phyloP scores from a whole-genome alignment of 2,113 vertebrate genomes.

The Martes martes region DNA sequence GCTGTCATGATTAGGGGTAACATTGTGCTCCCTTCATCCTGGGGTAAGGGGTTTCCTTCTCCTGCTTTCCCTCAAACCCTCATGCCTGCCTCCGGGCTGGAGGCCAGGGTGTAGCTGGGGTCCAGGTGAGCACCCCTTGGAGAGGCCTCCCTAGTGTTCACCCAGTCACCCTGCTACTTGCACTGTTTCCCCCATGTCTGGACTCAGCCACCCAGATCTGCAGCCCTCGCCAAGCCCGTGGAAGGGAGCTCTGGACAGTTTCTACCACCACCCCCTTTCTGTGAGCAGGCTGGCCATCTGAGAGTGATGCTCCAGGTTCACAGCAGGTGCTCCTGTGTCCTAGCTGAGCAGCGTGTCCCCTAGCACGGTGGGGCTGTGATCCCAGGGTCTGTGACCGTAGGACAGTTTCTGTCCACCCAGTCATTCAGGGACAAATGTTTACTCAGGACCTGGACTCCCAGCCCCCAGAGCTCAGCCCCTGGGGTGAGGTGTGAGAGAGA shows the following conservation, averaged over 20 bases:
- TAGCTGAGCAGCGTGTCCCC: neutral
- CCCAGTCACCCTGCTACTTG: neutral
- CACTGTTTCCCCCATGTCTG: too few species aligned
- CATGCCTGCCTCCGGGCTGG: neutral
- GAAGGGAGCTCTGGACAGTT: neutral
- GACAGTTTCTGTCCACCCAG: neutral
- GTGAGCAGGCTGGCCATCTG: neutral
- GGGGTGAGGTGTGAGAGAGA: too few species aligned
- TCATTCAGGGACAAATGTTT: neutral
- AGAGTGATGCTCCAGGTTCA: neutral
- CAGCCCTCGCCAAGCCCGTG: rapidly evolving
- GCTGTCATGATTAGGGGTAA: neutral
- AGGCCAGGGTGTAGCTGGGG: neutral
- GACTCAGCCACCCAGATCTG: neutral
- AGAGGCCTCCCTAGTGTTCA: neutral
- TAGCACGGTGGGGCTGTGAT: neutral
- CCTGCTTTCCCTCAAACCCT: too few species aligned
- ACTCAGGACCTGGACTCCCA: neutral
- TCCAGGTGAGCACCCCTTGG: neutral
- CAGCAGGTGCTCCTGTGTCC: neutral
- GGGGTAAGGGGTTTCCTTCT: neutral
- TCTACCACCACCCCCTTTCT: rapidly evolving
- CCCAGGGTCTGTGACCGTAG: neutral
- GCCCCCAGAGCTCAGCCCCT: neutral
- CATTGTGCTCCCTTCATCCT: neutral